These are phyloP conservation scores for Drosophila baimaii DNA, from an alignment of 1,140 invertebrate species.

Conservation along the genomic window DNA sequence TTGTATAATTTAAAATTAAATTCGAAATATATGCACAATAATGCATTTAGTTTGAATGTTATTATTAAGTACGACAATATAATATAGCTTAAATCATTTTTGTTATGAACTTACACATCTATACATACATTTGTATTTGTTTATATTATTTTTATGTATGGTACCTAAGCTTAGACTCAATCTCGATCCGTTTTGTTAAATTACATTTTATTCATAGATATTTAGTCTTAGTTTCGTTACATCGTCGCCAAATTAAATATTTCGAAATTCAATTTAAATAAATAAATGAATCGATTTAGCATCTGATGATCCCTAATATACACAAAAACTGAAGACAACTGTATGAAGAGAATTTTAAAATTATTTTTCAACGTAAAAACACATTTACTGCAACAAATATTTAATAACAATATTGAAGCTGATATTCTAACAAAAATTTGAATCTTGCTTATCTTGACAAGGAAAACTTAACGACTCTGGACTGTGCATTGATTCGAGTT, in stretches of 20 bases:
- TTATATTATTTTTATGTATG: not conserved
- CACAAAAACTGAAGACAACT: not conserved
- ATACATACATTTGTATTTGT: not conserved
- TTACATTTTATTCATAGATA: not conserved
- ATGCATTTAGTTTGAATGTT: not conserved
- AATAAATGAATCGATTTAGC: too few species aligned
- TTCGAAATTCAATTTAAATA: not conserved
- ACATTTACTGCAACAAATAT: too few species aligned
- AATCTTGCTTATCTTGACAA: too few species aligned
- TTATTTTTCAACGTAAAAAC: too few species aligned
- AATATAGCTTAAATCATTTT: not conserved
- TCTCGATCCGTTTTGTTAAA: not conserved
- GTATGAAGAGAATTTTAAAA: too few species aligned
- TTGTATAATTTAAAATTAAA: not conserved
- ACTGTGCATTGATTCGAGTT: too few species aligned
- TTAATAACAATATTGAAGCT: too few species aligned
- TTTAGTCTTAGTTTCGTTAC: not conserved
- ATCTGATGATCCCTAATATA: too few species aligned
- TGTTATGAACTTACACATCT: not conserved
- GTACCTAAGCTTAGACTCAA: not conserved
- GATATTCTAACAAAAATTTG: too few species aligned
- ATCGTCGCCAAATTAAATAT: not conserved
- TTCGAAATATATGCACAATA: conserved; percentile 5
- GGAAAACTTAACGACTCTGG: too few species aligned
- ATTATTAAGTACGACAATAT: not conserved